phyloP scores from a whole-genome alignment of 2,888 invertebrate genomes.

The Tenthredo distinguenda region DNA sequence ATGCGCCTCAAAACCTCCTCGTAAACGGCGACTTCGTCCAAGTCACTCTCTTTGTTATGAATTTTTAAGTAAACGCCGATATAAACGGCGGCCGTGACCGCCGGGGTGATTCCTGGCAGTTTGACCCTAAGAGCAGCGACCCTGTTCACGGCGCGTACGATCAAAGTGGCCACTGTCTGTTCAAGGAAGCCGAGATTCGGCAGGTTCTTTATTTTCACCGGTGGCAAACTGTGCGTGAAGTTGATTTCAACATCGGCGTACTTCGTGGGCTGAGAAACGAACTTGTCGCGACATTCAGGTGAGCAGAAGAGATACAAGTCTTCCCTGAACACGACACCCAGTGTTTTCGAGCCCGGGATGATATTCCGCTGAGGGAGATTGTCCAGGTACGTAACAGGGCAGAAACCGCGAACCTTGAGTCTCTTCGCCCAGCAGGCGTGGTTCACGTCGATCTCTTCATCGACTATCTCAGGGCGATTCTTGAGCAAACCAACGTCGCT shows the following conservation, averaged over 20 bases:
- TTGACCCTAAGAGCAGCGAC: slow-evolving; percentile 81
- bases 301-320: slow-evolving; percentile 82
- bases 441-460: slow-evolving; percentile 73
- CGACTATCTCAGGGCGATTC: slow-evolving; percentile 77
- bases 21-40: slow-evolving; percentile 74
- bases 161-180: slow-evolving; percentile 80
- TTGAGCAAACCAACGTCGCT: slow-evolving; percentile 76
- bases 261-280: slow-evolving; percentile 79
- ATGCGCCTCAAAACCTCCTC: slow-evolving; percentile 75
- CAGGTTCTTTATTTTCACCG: slow-evolving; percentile 78
- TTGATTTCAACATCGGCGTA: slow-evolving; percentile 79
- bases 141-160: slow-evolving; percentile 81
- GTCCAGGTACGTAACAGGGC: slow-evolving; percentile 83
- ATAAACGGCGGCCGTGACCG: slow-evolving; percentile 80
- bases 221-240: slow-evolving; percentile 75
- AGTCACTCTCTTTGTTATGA: slow-evolving; percentile 72
- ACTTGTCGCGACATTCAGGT: slow-evolving; percentile 79
- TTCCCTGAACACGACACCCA: slow-evolving; percentile 79
- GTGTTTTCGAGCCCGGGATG: slow-evolving; percentile 77
- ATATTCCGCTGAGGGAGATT: slow-evolving; percentile 79
- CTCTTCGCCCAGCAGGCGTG: slow-evolving; percentile 74
- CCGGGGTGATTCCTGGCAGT: slow-evolving; percentile 81
- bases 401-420: slow-evolving; percentile 81
- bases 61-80: slow-evolving; percentile 82
- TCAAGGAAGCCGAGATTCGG: slow-evolving; percentile 83